Percentiles rank a stretch among this genome's conserved stretches.
Evolutionary conservation across 2,888 invertebrate species (phyloP).

Genomic region (Physocephala rufipes): DNA sequence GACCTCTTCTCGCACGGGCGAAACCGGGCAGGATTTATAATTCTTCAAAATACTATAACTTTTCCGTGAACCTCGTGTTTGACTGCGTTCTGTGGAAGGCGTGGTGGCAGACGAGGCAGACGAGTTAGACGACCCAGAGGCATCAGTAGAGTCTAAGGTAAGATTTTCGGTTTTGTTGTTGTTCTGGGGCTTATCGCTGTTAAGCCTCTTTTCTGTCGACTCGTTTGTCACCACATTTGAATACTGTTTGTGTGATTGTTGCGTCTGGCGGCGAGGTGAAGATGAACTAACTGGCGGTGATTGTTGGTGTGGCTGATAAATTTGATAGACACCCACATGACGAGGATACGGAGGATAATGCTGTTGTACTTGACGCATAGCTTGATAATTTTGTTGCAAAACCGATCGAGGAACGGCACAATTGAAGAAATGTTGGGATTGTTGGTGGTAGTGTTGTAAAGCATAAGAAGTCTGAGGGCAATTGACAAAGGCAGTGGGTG

Average conservation of each 20-base stretch:
- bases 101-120: conserved; percentile 39
- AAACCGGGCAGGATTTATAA: conserved; percentile 82
- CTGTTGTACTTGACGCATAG: conserved; percentile 65
- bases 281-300: not conserved
- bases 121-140: conserved; percentile 11
- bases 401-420: conserved; percentile 65
- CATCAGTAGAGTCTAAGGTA: not conserved
- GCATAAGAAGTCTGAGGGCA: conserved; percentile 44
- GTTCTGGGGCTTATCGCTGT: not conserved
- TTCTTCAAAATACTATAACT: conserved; percentile 71
- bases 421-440: conserved; percentile 60
- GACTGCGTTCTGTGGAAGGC: conserved; percentile 53
- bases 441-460: conserved; percentile 40
- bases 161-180: conserved; percentile 11
- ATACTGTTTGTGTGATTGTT: conserved; percentile 36
- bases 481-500: conserved; percentile 15
- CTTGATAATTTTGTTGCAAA: conserved; percentile 64
- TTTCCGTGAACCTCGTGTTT: conserved; percentile 59
- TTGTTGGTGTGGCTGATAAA: conserved; percentile 52
- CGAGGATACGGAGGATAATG: conserved; percentile 66
- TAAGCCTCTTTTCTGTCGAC: conserved; percentile 31
- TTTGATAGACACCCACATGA: conserved; percentile 64
- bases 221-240: conserved; percentile 36
- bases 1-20: conserved; percentile 82
- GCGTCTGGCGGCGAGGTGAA: conserved; percentile 6